Conservation (phyloP, 2,797 vertebrate species). For the Mormyrus hasselquistii region DNA sequence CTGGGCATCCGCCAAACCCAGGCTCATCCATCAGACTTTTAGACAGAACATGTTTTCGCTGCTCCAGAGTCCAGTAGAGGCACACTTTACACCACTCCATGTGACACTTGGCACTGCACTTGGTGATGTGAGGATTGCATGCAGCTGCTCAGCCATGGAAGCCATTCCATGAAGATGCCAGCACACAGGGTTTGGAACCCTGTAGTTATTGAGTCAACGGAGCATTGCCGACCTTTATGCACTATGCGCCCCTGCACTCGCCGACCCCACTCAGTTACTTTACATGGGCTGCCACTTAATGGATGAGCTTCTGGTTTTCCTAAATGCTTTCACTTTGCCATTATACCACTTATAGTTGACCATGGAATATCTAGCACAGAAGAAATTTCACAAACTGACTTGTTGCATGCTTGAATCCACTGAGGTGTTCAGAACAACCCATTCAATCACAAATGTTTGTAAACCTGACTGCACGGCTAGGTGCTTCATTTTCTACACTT, state of each 20-base stretch:
- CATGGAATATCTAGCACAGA: not conserved
- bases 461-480: not conserved
- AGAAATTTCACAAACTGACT: not conserved
- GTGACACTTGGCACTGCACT: not conserved
- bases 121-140: not conserved
- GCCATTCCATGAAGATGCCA: not conserved
- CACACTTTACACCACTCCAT: not conserved
- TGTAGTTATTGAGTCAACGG: not conserved
- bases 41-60: not conserved
- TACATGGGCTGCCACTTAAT: not conserved
- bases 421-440: not conserved
- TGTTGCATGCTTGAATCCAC: not conserved
- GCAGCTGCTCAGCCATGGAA: not conserved
- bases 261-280: not conserved
- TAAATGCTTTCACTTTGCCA: not conserved
- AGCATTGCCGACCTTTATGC: not conserved
- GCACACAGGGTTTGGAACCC: not conserved
- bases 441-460: not conserved
- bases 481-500: not conserved
- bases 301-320: not conserved
- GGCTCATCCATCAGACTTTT: not conserved
- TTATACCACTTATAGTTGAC: not conserved
- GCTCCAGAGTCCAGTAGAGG: not conserved
- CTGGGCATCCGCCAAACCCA: not conserved
- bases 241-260: not conserved